Conservation (phyloP, 2,888 invertebrate species). For the Dryadula phaetusa region DNA sequence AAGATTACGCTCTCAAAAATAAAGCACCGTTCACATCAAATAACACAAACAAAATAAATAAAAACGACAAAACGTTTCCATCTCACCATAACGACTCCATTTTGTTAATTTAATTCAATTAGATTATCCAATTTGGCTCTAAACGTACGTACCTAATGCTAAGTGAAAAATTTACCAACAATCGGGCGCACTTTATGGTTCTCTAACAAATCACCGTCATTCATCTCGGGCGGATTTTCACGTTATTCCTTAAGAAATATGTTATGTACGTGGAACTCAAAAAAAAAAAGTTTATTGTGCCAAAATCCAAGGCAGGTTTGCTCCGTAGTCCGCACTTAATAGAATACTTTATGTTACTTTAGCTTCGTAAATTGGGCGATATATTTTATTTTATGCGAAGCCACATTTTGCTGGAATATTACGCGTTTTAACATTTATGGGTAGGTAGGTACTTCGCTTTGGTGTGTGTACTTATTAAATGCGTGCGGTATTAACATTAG, state of each 20-base stretch:
- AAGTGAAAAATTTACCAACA: conserved; percentile 49
- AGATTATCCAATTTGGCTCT: conserved; percentile 18
- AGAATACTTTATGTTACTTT: conserved; percentile 40
- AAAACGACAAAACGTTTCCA: neutral
- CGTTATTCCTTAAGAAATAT: conserved; percentile 46
- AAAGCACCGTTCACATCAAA: neutral
- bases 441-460: neutral
- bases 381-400: conserved; percentile 34
- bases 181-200: conserved; percentile 49
- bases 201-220: conserved; percentile 50
- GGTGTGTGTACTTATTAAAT: conserved; percentile 5
- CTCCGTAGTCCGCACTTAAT: conserved; percentile 37
- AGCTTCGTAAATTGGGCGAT: conserved; percentile 29
- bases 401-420: conserved; percentile 24
- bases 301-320: conserved; percentile 37
- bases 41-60: conserved; percentile 8
- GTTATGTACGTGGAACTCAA: conserved; percentile 42
- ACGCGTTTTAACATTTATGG: conserved; percentile 11
- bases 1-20: conserved; percentile 1
- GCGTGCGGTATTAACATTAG: neutral
- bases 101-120: conserved; percentile 24
- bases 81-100: conserved; percentile 21
- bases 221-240: conserved; percentile 45
- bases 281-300: conserved; percentile 40
- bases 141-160: conserved; percentile 20